A percentile compares a stretch with the other conserved stretches of the same genome.
Evolutionary conservation across 2,888 invertebrate genomes (phyloP).

Genomic region (Drosophila parthenogenetica): DNA sequence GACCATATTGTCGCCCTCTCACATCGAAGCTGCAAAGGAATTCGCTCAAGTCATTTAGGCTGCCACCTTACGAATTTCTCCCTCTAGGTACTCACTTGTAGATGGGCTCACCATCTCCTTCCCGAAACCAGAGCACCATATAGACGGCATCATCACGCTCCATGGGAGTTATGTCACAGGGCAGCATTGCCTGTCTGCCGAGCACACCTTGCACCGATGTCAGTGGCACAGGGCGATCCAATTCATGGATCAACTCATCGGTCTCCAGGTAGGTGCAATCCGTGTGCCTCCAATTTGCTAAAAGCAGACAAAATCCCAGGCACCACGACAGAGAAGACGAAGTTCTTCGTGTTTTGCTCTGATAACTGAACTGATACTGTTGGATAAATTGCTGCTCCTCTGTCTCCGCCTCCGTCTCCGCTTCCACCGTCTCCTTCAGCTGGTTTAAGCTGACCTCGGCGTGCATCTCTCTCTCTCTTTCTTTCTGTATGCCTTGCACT

Average conservation of each 20-base stretch:
- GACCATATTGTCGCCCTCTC: slow-evolving; percentile 89
- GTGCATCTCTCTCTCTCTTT: slow-evolving; percentile 69
- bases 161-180: slow-evolving; percentile 93
- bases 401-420: slow-evolving; percentile 23
- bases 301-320: slow-evolving; percentile 77
- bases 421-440: slow-evolving; percentile 33
- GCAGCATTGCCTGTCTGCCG: slow-evolving; percentile 92
- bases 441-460: slow-evolving; percentile 66
- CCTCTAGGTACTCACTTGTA: slow-evolving; percentile 89
- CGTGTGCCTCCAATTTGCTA: slow-evolving; percentile 41
- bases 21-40: slow-evolving; percentile 89
- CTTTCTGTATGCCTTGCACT: background rate
- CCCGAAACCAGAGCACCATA: slow-evolving; percentile 96
- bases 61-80: background rate
- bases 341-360: slow-evolving; percentile 23
- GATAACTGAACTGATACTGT: slow-evolving; percentile 15
- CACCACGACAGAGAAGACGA: slow-evolving; percentile 79
- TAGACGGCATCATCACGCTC: slow-evolving; percentile 92
- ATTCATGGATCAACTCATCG: slow-evolving; percentile 85
- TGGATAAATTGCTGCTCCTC: slow-evolving; percentile 10
- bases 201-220: slow-evolving; percentile 92
- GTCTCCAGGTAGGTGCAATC: slow-evolving; percentile 83
- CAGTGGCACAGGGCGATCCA: slow-evolving; percentile 88
- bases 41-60: slow-evolving; percentile 5
- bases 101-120: slow-evolving; percentile 92